Base-by-base conservation (phyloP, 2,113 vertebrate genomes). In the Lethenteron reissneri region DNA sequence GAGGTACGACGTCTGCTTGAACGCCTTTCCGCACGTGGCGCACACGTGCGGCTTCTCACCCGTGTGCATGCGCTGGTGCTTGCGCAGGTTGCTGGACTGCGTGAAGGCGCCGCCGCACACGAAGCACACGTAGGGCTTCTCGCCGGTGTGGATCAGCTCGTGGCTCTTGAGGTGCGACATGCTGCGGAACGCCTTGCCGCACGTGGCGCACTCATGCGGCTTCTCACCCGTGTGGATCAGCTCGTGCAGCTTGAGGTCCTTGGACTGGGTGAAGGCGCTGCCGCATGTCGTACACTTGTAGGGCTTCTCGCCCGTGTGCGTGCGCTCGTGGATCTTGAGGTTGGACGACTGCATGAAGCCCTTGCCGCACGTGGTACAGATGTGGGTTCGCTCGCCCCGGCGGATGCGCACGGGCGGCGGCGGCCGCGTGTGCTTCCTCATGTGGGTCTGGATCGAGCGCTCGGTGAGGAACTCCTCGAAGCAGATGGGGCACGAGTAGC, bases 11-110 rank as follows among this genome's bases (percentile, higher is more conserved):
- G 64, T 17, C n/a, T 25, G n/a, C 64, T 25, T 68, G 64, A 68
- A 68, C 9, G 64, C 64, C 64, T 68, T 68, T 68, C n/a, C 25
- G 25, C 64, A 68, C n/a, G 25, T 11, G 64, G 64, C n/a, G 64
- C 64, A 68, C 64, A 17, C 25, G 64, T 68, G 64, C 25, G 64
- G 64, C 64, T 68, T 68, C 25, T 68, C 64, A 68, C 64, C 64
- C 64, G 64, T 68, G 64, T 68, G 64, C n/a, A 68, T 68, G n/a
- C n/a, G n/a, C 64, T 68, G n/a, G 64, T 68, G 64, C 10, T n/a
- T 68, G n/a, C 25, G n/a, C 64, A 68, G 64, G 64, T 68, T 68
- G 64, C n/a, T 17, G 64, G 25, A 68, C 64, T 68, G n/a, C 25
- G 64, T 68, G 25, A 68, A 68, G 64, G n/a, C n/a, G 2, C 25